Percentiles rank a stretch among this genome's conserved stretches.
Conservation (phyloP, 2,888 invertebrate species). For the Drosophila yooni region DNA sequence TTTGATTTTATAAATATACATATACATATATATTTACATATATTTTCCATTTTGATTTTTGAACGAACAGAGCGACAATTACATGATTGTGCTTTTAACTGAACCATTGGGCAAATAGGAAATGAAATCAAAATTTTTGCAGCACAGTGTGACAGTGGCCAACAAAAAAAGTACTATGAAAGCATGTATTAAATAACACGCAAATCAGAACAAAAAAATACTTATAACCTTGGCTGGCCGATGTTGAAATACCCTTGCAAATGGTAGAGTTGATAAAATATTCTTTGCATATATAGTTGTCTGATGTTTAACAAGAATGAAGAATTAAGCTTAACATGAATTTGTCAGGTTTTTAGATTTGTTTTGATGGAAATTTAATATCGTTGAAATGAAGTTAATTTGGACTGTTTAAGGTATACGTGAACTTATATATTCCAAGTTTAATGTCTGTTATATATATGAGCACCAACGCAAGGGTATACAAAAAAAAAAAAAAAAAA, state of each 20-base stretch:
- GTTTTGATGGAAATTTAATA: neutral
- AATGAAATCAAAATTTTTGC: slow-evolving; percentile 31
- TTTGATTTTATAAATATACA: slow-evolving; percentile 23
- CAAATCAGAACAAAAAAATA: neutral
- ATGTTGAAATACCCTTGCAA: slow-evolving; percentile 33
- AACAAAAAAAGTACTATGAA: slow-evolving; percentile 23
- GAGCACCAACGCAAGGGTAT: slow-evolving; percentile 26
- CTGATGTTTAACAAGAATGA: neutral
- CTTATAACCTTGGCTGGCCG: slow-evolving; percentile 7
- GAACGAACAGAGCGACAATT: slow-evolving; percentile 50
- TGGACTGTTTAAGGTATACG: neutral
- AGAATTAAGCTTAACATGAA: neutral
- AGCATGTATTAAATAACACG: slow-evolving; percentile 36
- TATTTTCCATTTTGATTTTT: slow-evolving; percentile 4
- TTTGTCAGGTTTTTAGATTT: neutral
- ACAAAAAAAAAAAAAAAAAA: neutral
- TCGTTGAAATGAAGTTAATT: neutral
- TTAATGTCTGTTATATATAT: neutral
- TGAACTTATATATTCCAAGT: neutral
- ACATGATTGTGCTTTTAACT: slow-evolving; percentile 56
- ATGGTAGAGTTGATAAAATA: neutral
- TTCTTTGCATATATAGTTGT: neutral
- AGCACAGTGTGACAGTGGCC: slow-evolving; percentile 62
- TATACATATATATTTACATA: slow-evolving; percentile 11
- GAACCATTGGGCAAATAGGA: slow-evolving; percentile 41